Evolutionary conservation across 2,797 vertebrate species (phyloP).

Genomic region (Poecilia velifera): DNA sequence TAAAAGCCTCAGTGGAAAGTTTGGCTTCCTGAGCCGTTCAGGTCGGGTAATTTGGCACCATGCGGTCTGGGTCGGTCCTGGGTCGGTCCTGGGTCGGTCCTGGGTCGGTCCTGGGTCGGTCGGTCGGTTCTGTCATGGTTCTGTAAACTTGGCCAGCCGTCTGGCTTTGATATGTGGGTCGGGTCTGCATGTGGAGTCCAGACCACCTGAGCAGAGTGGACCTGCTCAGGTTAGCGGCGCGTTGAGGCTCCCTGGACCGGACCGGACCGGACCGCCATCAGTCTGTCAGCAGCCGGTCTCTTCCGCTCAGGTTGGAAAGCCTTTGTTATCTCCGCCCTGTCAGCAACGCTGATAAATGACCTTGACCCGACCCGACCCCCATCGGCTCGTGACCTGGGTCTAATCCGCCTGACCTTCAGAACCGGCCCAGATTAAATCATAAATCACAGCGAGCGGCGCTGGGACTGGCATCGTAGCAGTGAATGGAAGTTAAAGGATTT

Average conservation of each 20-base stretch:
- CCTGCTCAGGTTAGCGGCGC: background rate
- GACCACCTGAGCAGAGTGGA: constrained; percentile 22
- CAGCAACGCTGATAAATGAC: constrained; percentile 38
- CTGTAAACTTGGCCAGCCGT: background rate
- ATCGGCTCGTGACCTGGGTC: constrained; percentile 28
- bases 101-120: background rate
- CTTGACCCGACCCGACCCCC: constrained; percentile 22
- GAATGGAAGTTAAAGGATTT: constrained; percentile 6
- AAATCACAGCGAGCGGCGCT: constrained; percentile 43
- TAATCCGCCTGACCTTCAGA: constrained; percentile 39
- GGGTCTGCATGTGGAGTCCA: background rate
- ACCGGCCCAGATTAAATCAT: constrained; percentile 47
- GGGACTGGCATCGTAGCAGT: constrained; percentile 27
- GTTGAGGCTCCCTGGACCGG: constrained; percentile 9
- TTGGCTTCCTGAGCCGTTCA: background rate
- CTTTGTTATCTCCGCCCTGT: constrained; percentile 9
- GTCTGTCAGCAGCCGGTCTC: constrained; percentile 31
- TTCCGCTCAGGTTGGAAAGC: background rate
- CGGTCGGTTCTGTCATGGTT: too few species aligned
- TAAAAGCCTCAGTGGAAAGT: too few species aligned
- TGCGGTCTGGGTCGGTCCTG: background rate
- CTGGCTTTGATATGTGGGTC: background rate
- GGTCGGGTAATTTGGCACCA: background rate
- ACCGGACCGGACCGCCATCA: constrained; percentile 4
- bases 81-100: background rate